Evolutionary conservation across 2,797 vertebrate species (phyloP).

Genomic region (Peromyscus attwateri): DNA sequence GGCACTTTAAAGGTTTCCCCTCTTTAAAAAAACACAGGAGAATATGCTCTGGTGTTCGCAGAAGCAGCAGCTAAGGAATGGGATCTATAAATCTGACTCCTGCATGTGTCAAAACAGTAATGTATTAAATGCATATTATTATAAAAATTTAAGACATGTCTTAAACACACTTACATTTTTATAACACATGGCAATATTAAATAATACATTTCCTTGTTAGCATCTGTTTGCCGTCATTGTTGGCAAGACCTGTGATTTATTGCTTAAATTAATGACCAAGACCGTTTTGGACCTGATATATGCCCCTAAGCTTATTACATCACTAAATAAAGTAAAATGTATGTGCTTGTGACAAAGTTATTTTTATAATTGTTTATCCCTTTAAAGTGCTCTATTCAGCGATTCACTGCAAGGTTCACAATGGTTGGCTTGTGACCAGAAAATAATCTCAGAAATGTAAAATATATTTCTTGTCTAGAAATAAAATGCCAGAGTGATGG

Average conservation of each 20-base stretch:
- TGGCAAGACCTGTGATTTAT: constrained; percentile 89
- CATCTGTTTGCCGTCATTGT: constrained; percentile 90
- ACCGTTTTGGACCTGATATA: constrained; percentile 89
- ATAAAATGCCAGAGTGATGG: constrained; percentile 74
- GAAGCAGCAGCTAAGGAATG: constrained; percentile 85
- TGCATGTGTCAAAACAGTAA: constrained; percentile 87
- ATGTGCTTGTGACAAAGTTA: constrained; percentile 81
- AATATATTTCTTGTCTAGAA: constrained; percentile 78
- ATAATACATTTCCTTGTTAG: constrained; percentile 90
- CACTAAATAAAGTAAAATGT: constrained; percentile 87
- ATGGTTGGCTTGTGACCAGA: constrained; percentile 76
- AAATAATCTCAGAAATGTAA: constrained; percentile 82
- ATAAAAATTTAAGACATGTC: constrained; percentile 89
- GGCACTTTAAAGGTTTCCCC: constrained; percentile 83
- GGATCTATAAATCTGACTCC: constrained; percentile 88
- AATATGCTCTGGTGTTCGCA: constrained; percentile 84
- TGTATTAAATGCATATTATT: constrained; percentile 89
- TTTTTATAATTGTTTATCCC: constrained; percentile 87
- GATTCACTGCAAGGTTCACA: constrained; percentile 82
- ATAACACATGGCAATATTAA: constrained; percentile 88
- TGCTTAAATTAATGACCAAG: constrained; percentile 89
- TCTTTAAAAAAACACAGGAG: constrained; percentile 74
- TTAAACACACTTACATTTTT: constrained; percentile 88
- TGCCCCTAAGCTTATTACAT: constrained; percentile 87
- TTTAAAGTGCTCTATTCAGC: constrained; percentile 81